Percentiles rank a stretch among this genome's conserved stretches.
phyloP scores from a whole-genome alignment of 1,140 invertebrate species.

The Anastatus disparis region DNA sequence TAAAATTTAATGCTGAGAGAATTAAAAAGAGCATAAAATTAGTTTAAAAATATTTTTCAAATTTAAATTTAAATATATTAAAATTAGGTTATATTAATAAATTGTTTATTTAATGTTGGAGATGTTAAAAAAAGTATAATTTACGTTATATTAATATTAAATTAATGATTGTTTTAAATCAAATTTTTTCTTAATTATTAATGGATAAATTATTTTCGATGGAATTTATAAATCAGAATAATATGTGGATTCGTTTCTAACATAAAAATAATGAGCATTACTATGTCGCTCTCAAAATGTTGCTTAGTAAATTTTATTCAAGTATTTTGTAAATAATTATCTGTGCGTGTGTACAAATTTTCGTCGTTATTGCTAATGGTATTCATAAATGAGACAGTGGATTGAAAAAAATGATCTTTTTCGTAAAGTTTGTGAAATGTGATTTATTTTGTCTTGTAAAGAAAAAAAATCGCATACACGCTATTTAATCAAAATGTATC shows the following conservation, averaged over 20 bases:
- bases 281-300: conserved; percentile 2
- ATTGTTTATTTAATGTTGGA: no score
- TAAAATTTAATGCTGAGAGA: no score
- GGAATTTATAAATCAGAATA: conserved; percentile 15
- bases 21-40: no score
- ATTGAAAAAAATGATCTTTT: conserved; percentile 17
- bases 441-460: conserved; percentile 25
- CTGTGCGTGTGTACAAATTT: conserved; percentile 21
- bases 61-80: no score
- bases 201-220: conserved; percentile 1
- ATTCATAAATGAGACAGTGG: conserved; percentile 26
- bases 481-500: conserved; percentile 15
- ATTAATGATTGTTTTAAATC: conserved; percentile 3
- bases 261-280: conserved; percentile 7
- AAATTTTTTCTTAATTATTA: conserved; percentile 9
- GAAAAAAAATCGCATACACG: neutral
- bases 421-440: conserved; percentile 20
- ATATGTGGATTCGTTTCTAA: neutral
- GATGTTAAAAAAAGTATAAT: no score
- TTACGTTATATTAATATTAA: no score
- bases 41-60: no score
- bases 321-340: conserved; percentile 41
- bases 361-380: conserved; percentile 25
- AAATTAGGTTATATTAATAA: no score
- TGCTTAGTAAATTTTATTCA: conserved; percentile 26